Evolutionary conservation across 2,888 invertebrate genomes (phyloP).

Genomic region (Drosophila atripex): DNA sequence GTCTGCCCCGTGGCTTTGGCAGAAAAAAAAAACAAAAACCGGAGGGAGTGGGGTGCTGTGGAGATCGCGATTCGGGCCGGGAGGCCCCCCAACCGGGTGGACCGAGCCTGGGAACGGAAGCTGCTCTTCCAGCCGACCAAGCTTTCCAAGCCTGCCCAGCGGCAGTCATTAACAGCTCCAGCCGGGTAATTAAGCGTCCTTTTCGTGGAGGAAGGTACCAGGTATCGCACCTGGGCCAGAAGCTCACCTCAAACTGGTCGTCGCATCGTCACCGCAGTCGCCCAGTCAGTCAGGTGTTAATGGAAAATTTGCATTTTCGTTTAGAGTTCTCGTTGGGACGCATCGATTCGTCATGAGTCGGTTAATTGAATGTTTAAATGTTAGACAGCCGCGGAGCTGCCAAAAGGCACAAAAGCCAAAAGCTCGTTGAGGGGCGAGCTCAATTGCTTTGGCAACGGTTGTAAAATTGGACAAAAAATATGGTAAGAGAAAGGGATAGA

Average conservation of each 20-base stretch:
- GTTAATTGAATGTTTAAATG: conserved; percentile 40
- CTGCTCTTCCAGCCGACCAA: conserved; percentile 44
- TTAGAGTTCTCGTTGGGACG: conserved; percentile 30
- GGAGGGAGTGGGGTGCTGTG: conserved; percentile 3
- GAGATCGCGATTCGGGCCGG: conserved; percentile 1
- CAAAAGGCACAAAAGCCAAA: conserved; percentile 36
- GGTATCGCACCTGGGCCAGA: conserved; percentile 3
- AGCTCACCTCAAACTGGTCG: conserved; percentile 8
- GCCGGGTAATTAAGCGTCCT: conserved; percentile 59
- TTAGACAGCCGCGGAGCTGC: conserved; percentile 34
- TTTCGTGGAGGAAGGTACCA: conserved; percentile 10
- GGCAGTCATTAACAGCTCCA: conserved; percentile 65
- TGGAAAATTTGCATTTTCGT: conserved; percentile 51
- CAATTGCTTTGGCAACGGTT: conserved; percentile 46
- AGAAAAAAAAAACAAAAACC: conserved; percentile 2
- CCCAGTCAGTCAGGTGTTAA: conserved; percentile 50
- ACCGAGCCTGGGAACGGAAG: conserved; percentile 72
- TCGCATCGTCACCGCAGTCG: neutral
- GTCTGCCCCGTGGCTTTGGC: conserved; percentile 61
- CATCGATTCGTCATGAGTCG: conserved; percentile 48
- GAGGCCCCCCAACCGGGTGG: conserved; percentile 36
- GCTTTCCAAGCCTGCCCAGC: conserved; percentile 37
- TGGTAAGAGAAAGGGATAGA: neutral
- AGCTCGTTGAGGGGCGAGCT: conserved; percentile 23
- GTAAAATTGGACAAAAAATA: conserved; percentile 2